Percentiles rank a stretch among this genome's conserved stretches.
These are phyloP conservation scores for Oceanites oceanicus DNA, from an alignment of 2,113 vertebrate genomes.

Conservation along the genomic window DNA sequence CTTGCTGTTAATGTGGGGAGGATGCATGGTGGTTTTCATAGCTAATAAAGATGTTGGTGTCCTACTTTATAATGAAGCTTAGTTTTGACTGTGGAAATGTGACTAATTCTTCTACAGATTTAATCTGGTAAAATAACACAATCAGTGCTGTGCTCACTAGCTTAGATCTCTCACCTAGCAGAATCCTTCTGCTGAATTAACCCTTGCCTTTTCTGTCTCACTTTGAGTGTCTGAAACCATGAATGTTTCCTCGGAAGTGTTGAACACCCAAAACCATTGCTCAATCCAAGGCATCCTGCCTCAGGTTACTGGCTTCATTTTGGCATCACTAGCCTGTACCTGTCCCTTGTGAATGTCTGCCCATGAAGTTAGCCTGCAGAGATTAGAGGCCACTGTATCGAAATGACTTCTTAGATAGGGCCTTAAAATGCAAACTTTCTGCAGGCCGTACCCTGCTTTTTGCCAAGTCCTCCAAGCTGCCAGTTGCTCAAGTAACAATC, in stretches of 20 bases:
- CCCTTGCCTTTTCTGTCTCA: neutral
- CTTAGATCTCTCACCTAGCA: neutral
- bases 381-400: neutral
- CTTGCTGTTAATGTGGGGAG: neutral
- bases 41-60: slow-evolving; percentile 18
- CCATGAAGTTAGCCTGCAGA: neutral
- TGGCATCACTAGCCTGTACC: neutral
- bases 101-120: neutral
- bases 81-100: neutral
- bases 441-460: neutral
- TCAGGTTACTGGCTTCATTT: neutral
- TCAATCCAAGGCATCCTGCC: neutral
- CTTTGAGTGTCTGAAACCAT: neutral
- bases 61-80: neutral
- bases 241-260: neutral
- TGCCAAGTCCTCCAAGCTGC: neutral
- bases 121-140: neutral
- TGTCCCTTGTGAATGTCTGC: neutral
- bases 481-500: neutral
- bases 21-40: neutral
- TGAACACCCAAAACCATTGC: neutral
- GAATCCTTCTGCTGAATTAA: neutral
- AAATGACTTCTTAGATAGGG: neutral
- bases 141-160: neutral
- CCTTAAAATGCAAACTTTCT: neutral